These are phyloP conservation scores for Epinotia demarniana DNA, from an alignment of 2,888 invertebrate species.

Conservation along the genomic window DNA sequence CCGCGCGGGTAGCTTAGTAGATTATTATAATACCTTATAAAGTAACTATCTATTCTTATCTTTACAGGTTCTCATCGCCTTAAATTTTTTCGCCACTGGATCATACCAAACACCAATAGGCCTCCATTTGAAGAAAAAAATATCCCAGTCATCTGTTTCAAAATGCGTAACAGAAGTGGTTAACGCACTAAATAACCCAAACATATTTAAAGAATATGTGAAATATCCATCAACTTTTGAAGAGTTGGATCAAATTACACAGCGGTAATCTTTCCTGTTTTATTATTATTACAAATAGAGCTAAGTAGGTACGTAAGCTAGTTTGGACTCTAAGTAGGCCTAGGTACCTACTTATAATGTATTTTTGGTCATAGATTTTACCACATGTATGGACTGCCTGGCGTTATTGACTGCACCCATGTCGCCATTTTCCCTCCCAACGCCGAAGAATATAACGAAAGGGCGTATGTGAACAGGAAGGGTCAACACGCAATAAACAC, in stretches of 20 bases:
- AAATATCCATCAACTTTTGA: not conserved
- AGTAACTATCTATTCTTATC: not conserved
- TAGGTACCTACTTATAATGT: conserved; percentile 3
- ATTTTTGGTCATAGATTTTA: conserved; percentile 33
- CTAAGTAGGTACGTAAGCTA: not conserved
- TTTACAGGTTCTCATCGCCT: conserved; percentile 21
- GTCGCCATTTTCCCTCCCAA: conserved; percentile 35
- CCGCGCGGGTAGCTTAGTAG: too few species aligned
- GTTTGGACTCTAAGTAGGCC: not conserved
- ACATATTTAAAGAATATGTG: not conserved
- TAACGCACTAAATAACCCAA: not conserved
- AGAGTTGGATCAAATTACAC: conserved; percentile 6
- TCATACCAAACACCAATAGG: conserved; percentile 22
- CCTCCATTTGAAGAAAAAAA: conserved; percentile 6
- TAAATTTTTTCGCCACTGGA: conserved; percentile 26
- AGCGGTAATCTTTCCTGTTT: not conserved
- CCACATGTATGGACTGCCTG: conserved; percentile 31
- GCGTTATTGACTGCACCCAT: conserved; percentile 42
- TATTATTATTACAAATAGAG: not conserved
- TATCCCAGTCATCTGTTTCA: conserved; percentile 20
- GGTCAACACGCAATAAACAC: conserved; percentile 2
- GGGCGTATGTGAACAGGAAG: conserved; percentile 38
- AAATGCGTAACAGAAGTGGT: conserved; percentile 6
- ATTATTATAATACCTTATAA: too few species aligned
- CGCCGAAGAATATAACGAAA: conserved; percentile 25